Conservation (phyloP, 2,113 vertebrate species). For the Aldabrachelys gigantea region DNA sequence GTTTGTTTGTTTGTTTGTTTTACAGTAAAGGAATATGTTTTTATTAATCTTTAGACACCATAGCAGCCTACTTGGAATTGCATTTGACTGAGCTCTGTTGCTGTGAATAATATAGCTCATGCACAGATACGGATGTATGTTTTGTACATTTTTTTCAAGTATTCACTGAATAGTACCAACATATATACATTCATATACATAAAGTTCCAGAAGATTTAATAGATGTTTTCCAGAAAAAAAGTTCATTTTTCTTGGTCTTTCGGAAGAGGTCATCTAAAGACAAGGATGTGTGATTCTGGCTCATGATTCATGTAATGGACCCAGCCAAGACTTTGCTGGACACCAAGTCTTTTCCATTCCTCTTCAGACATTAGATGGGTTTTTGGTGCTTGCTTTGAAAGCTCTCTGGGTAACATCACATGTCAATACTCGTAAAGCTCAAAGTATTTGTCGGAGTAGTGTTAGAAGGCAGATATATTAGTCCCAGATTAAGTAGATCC, state of each 20-base stretch:
- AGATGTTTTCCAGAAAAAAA: conserved; percentile 7
- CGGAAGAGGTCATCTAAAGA: conserved; percentile 90
- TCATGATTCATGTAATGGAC: conserved; percentile 93
- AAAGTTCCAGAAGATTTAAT: conserved; percentile 76
- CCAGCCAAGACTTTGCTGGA: conserved; percentile 91
- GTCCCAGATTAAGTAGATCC: too few relatives aligned
- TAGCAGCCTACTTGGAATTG: conserved; percentile 75
- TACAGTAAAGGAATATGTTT: conserved; percentile 52
- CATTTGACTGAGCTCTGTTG: conserved; percentile 83
- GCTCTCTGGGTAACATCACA: conserved; percentile 88
- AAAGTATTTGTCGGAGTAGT: too few relatives aligned
- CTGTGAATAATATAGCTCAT: conserved; percentile 89
- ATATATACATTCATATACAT: conserved; percentile 85
- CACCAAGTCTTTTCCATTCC: conserved; percentile 88
- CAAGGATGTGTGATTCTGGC: conserved; percentile 92
- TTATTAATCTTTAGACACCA: conserved; percentile 39
- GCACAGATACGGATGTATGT: conserved; percentile 79
- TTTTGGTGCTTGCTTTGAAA: conserved; percentile 90
- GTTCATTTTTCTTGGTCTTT: conserved; percentile 84
- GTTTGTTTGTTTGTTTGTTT: not conserved
- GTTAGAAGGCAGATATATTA: too few relatives aligned
- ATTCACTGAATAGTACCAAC: conserved; percentile 91
- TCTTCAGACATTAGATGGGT: conserved; percentile 91
- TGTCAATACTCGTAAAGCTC: conserved; percentile 65
- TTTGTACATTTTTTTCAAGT: conserved; percentile 82